These are phyloP conservation scores for Cepaea hortensis DNA, from an alignment of 2,888 invertebrate species.

Conservation along the genomic window DNA sequence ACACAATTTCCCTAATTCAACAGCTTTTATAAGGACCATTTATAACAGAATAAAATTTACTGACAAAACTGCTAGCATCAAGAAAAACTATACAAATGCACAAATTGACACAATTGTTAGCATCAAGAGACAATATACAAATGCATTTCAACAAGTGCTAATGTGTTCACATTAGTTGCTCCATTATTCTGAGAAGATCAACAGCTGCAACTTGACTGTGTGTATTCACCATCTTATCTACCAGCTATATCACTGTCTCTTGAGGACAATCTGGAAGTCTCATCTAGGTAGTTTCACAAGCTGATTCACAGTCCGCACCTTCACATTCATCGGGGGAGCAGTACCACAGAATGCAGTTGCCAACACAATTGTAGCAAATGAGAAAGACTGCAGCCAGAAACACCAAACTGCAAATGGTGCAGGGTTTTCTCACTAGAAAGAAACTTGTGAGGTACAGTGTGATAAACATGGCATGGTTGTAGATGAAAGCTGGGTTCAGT, in stretches of 20 bases:
- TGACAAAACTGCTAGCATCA: too few species aligned
- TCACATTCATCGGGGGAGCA: conserved; percentile 67
- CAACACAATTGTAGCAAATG: conserved; percentile 96
- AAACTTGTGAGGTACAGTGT: conserved; percentile 96
- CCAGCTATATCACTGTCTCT: not conserved
- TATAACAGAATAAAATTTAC: too few species aligned
- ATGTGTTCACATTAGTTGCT: too few species aligned
- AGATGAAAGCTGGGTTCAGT: conserved; percentile 94
- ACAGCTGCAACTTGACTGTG: not conserved
- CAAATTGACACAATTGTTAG: too few species aligned
- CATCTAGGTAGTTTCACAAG: conserved; percentile 31
- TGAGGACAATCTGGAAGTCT: not conserved
- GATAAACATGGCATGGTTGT: conserved; percentile 96
- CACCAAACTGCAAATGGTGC: conserved; percentile 96
- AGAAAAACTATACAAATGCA: too few species aligned
- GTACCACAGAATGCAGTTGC: conserved; percentile 88
- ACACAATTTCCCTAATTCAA: too few species aligned
- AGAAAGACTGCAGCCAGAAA: conserved; percentile 94
- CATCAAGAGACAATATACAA: too few species aligned
- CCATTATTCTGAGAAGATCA: not conserved
- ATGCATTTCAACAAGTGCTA: too few species aligned
- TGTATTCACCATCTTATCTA: not conserved
- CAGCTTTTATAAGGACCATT: too few species aligned
- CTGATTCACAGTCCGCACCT: conserved; percentile 57
- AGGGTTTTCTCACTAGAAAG: conserved; percentile 96